Percentiles rank a stretch among this genome's conserved stretches.
phyloP scores from a whole-genome alignment of 2,888 invertebrate genomes.

The Perizoma affinitatum region DNA sequence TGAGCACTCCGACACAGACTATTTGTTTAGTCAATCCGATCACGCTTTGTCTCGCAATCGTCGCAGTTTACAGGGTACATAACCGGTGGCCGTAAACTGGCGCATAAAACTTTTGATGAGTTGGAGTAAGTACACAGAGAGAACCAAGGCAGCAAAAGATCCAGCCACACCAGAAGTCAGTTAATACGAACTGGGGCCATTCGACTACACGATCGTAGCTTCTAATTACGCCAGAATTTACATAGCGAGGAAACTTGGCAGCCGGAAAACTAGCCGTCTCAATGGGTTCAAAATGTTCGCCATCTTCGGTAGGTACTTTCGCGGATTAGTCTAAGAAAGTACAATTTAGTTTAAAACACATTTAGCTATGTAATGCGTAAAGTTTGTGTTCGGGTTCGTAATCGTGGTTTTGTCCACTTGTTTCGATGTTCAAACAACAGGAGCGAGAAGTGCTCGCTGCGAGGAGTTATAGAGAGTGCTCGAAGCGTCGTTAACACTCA shows the following conservation, averaged over 20 bases:
- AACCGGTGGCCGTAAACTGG: conserved; percentile 65
- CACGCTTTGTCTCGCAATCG: conserved; percentile 77
- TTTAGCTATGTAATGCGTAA: conserved; percentile 34
- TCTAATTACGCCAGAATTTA: conserved; percentile 70
- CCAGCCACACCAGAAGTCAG: conserved; percentile 52
- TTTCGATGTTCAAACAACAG: conserved; percentile 74
- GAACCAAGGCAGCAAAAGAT: conserved; percentile 47
- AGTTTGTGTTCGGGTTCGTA: conserved; percentile 48
- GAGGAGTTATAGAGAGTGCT: conserved; percentile 66
- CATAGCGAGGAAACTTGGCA: conserved; percentile 70
- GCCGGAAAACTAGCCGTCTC: conserved; percentile 56
- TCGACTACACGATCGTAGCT: conserved; percentile 61
- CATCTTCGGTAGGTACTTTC: conserved; percentile 33
- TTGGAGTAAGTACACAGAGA: conserved; percentile 41
- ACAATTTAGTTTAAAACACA: conserved; percentile 32
- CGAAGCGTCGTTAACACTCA: conserved; percentile 66
- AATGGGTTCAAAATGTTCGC: conserved; percentile 53
- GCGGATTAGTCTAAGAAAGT: conserved; percentile 30
- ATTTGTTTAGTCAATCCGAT: conserved; percentile 80
- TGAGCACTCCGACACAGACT: conserved; percentile 73
- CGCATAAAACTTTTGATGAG: conserved; percentile 63
- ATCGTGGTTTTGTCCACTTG: conserved; percentile 67
- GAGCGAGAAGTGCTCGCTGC: conserved; percentile 65
- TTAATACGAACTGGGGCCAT: conserved; percentile 58
- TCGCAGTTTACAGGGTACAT: conserved; percentile 71